phyloP scores from a whole-genome alignment of 1,140 invertebrate species.

The Asobara japonica region DNA sequence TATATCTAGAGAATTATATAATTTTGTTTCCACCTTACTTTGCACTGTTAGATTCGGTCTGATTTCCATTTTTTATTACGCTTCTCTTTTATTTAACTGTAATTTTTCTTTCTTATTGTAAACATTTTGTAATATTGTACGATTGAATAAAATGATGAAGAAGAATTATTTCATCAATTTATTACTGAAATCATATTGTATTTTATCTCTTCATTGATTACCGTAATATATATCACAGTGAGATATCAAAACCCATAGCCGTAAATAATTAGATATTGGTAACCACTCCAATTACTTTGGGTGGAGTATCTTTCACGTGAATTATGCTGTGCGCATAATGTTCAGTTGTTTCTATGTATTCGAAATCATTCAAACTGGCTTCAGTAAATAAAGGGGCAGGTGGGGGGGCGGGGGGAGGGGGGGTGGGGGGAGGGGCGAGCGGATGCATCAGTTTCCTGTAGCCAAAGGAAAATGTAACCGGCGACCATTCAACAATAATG shows the following conservation, averaged over 20 bases:
- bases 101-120: too few species aligned
- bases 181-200: slow-evolving; percentile 25
- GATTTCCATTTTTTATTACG: too few species aligned
- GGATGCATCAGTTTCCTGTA: not conserved
- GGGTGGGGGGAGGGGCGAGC: not conserved
- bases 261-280: slow-evolving; percentile 39
- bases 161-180: too few species aligned
- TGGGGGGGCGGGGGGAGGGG: not conserved
- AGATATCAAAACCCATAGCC: slow-evolving; percentile 36
- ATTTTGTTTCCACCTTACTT: too few species aligned
- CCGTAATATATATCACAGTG: slow-evolving; percentile 33
- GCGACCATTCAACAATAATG: slow-evolving; percentile 16
- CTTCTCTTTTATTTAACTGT: too few species aligned
- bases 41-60: too few species aligned
- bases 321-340: not conserved
- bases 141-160: too few species aligned
- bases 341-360: not conserved
- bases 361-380: not conserved
- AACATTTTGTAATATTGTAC: too few species aligned
- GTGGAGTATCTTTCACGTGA: not conserved
- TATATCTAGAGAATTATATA: too few species aligned
- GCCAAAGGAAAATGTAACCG: not conserved
- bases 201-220: slow-evolving; percentile 39
- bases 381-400: not conserved
- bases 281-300: slow-evolving; percentile 41